Percentiles rank a stretch among this genome's conserved stretches.
Conservation (phyloP, 2,888 invertebrate genomes). For the Agelastica alni region DNA sequence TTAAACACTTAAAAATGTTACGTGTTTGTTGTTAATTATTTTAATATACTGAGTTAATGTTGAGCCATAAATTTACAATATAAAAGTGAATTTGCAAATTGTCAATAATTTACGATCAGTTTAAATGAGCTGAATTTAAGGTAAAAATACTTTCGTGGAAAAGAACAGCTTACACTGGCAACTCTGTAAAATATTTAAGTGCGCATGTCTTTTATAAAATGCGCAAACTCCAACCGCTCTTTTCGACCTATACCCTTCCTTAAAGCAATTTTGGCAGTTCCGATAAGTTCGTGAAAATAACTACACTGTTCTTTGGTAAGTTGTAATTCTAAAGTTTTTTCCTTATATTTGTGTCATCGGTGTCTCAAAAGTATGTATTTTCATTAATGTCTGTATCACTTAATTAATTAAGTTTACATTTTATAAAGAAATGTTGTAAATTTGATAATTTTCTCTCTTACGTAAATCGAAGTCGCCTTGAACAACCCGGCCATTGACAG, state of each 20-base stretch:
- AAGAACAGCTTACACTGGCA: background rate
- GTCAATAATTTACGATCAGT: background rate
- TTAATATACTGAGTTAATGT: too few relatives aligned
- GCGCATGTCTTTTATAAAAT: slow-evolving; percentile 8
- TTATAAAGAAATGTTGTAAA: slow-evolving; percentile 27
- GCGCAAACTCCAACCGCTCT: slow-evolving; percentile 17
- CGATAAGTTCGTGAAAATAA: slow-evolving; percentile 21
- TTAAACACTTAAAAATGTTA: too few relatives aligned
- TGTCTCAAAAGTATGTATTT: slow-evolving; percentile 23
- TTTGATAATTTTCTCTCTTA: slow-evolving; percentile 18
- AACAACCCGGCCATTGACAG: slow-evolving; percentile 20
- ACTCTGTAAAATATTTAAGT: background rate
- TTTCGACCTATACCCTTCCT: slow-evolving; percentile 8
- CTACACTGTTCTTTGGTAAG: slow-evolving; percentile 74
- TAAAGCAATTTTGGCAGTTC: slow-evolving; percentile 19
- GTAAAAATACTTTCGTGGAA: background rate
- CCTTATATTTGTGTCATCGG: slow-evolving; percentile 34
- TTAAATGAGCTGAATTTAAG: background rate
- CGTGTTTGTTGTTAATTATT: too few relatives aligned
- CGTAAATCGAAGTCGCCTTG: slow-evolving; percentile 23
- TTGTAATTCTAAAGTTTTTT: slow-evolving; percentile 54
- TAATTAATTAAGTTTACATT: slow-evolving; percentile 24
- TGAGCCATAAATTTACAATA: too few relatives aligned
- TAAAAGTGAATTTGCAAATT: too few relatives aligned
- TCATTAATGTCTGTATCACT: slow-evolving; percentile 5